A percentile compares a stretch with the other conserved stretches of the same genome.
These are phyloP conservation scores for Cryptomyrus ogoouensis DNA, from an alignment of 2,113 vertebrate genomes.

Conservation along the genomic window DNA sequence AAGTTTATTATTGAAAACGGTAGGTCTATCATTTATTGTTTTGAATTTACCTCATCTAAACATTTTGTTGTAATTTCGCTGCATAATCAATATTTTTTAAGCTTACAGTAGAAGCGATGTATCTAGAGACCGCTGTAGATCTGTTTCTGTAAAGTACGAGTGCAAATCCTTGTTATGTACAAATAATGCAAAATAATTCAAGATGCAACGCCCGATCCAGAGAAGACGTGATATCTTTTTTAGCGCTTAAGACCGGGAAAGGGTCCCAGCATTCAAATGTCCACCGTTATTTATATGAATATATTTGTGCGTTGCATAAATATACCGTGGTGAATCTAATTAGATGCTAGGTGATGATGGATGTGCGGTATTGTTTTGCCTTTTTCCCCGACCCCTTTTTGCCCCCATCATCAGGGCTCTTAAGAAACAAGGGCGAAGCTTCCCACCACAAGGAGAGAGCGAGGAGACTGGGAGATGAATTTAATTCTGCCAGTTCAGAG, in stretches of 20 bases:
- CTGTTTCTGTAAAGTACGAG: neutral
- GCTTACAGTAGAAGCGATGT: neutral
- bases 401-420: conserved; percentile 55
- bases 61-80: neutral
- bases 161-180: neutral
- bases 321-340: conserved; percentile 73
- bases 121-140: neutral
- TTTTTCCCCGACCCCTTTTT: neutral
- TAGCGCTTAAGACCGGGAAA: neutral
- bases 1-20: neutral
- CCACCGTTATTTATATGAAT: neutral
- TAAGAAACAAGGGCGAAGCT: conserved; percentile 73
- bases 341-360: conserved; percentile 73
- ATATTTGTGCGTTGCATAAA: conserved; percentile 53
- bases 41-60: neutral
- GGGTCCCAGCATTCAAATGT: neutral
- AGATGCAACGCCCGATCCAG: neutral
- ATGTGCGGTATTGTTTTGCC: conserved; percentile 44
- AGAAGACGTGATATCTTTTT: neutral
- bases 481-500: conserved; percentile 95
- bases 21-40: neutral
- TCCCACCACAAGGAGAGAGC: conserved; percentile 73
- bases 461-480: conserved; percentile 79
- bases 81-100: neutral
- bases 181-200: neutral